These are phyloP conservation scores for Disparrhopalites patrizii DNA, from an alignment of 2,888 invertebrate species.

Conservation along the genomic window DNA sequence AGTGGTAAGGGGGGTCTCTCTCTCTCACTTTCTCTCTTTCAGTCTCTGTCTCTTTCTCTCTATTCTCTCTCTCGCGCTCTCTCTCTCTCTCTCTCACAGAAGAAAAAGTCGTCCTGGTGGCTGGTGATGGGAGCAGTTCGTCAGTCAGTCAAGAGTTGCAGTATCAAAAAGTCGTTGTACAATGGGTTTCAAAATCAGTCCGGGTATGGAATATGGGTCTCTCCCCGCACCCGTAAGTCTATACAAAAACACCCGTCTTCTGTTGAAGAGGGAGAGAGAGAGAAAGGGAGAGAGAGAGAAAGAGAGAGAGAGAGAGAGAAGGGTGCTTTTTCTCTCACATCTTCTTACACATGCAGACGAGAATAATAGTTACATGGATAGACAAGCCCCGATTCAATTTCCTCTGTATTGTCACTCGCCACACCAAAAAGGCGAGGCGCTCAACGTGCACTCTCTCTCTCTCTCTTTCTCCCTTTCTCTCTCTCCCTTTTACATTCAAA, in stretches of 20 bases:
- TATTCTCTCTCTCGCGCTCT: too few relatives aligned
- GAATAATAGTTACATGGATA: slow-evolving; percentile 36
- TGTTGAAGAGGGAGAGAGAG: neutral
- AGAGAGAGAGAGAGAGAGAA: too few relatives aligned
- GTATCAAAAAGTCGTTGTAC: slow-evolving; percentile 16
- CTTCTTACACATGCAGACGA: slow-evolving; percentile 16
- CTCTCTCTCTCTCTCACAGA: neutral
- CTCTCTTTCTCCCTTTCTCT: too few relatives aligned
- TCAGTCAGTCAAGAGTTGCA: slow-evolving; percentile 23
- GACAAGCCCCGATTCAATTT: slow-evolving; percentile 41
- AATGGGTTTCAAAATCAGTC: slow-evolving; percentile 24
- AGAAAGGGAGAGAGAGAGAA: too few relatives aligned
- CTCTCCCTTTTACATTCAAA: slow-evolving; percentile 26
- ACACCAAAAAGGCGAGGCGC: slow-evolving; percentile 22
- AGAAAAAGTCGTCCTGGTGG: neutral
- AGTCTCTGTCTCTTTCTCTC: too few relatives aligned
- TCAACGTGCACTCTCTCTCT: too few relatives aligned
- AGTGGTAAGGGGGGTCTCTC: slow-evolving; percentile 31
- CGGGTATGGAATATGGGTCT: slow-evolving; percentile 8
- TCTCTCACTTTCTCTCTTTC: too few relatives aligned
- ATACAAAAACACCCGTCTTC: slow-evolving; percentile 13
- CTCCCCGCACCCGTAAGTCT: neutral
- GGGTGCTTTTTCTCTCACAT: slow-evolving; percentile 15
- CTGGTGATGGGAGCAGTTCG: slow-evolving; percentile 7
- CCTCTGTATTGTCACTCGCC: slow-evolving; percentile 36